These are phyloP conservation scores for Australoheros scitulus DNA, from an alignment of 2,113 vertebrate species.

Conservation along the genomic window DNA sequence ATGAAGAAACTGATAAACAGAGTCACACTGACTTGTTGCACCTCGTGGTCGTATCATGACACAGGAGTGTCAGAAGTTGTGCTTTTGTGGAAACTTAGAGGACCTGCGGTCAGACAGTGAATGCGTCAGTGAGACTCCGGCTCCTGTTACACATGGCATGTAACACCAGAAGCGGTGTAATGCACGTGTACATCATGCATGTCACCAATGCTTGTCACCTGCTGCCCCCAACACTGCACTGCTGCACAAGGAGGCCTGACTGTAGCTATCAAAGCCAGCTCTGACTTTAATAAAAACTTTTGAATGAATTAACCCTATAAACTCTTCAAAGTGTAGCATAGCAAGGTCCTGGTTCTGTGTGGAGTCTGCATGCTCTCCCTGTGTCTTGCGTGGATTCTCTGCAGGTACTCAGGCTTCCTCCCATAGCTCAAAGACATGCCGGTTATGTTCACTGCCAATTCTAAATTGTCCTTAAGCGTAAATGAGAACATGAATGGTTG, in stretches of 20 bases:
- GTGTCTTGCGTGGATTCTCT: background rate
- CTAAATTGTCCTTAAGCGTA: background rate
- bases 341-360: background rate
- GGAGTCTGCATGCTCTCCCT: background rate
- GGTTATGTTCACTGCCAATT: background rate
- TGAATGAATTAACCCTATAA: background rate
- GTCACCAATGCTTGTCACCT: background rate
- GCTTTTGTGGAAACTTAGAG: conserved; percentile 62
- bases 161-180: conserved; percentile 30
- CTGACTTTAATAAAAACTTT: background rate
- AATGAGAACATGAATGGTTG: background rate
- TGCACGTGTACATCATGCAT: conserved; percentile 14
- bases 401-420: too few species aligned
- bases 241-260: background rate
- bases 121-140: conserved; percentile 49
- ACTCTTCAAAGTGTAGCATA: background rate
- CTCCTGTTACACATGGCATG: conserved; percentile 47
- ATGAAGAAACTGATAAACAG: conserved; percentile 9
- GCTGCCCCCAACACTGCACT: background rate
- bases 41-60: conserved; percentile 42
- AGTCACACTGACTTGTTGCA: conserved; percentile 16
- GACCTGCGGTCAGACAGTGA: conserved; percentile 30
- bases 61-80: conserved; percentile 58
- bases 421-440: too few species aligned
- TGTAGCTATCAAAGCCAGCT: background rate